Evolutionary conservation across 2,888 invertebrate genomes (phyloP).

Genomic region (Tanypteryx hageni): DNA sequence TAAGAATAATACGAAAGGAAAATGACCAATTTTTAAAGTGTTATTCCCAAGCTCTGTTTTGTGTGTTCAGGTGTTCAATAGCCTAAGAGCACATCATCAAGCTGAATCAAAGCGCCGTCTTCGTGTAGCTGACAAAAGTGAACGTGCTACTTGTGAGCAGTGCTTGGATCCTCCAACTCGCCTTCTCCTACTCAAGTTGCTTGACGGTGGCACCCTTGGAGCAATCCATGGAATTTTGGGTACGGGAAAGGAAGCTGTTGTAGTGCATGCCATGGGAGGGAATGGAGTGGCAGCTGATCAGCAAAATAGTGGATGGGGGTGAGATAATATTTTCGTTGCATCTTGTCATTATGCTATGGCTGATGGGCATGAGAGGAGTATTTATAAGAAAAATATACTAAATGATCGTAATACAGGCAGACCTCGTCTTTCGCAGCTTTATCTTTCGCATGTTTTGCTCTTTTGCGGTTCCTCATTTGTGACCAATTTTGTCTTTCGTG

Average conservation of each 20-base stretch:
- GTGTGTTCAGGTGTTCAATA: slow-evolving; percentile 75
- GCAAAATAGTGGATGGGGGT: slow-evolving; percentile 56
- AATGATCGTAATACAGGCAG: no score
- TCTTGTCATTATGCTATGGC: no score
- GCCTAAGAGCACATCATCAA: slow-evolving; percentile 76
- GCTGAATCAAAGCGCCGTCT: slow-evolving; percentile 75
- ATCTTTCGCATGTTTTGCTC: no score
- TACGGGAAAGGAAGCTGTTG: slow-evolving; percentile 79
- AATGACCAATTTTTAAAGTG: no score
- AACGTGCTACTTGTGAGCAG: slow-evolving; percentile 76
- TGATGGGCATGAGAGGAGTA: no score
- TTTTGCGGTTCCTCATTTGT: no score
- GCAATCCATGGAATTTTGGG: slow-evolving; percentile 78
- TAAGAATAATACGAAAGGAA: no score
- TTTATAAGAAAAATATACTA: no score
- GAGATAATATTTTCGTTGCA: neutral
- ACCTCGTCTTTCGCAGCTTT: no score
- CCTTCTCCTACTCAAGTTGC: slow-evolving; percentile 77
- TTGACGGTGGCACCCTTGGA: slow-evolving; percentile 76
- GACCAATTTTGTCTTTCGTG: no score
- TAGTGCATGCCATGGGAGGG: slow-evolving; percentile 77
- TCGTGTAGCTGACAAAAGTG: slow-evolving; percentile 78
- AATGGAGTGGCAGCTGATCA: slow-evolving; percentile 62
- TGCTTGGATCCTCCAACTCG: slow-evolving; percentile 79
- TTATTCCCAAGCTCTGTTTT: neutral